A percentile compares a stretch with the other conserved stretches of the same genome.
Evolutionary conservation across 2,797 vertebrate species (phyloP).

Genomic region (Gadopsis bispinosus): DNA sequence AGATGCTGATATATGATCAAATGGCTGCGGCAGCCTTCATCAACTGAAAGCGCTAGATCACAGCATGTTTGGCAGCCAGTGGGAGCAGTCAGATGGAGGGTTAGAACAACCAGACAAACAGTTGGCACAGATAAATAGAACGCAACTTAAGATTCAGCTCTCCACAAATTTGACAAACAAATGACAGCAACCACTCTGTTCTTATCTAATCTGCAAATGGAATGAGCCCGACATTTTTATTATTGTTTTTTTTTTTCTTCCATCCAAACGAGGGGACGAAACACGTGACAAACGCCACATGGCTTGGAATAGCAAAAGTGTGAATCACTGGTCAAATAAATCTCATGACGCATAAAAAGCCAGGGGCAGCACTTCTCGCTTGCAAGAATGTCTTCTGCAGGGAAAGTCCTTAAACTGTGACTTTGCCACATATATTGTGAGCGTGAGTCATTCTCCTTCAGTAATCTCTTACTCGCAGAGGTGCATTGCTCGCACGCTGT

Average conservation of each 20-base stretch:
- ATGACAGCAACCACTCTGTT: conserved; percentile 50
- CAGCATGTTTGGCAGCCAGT: conserved; percentile 78
- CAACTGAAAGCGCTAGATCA: conserved; percentile 72
- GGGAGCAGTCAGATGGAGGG: conserved; percentile 80
- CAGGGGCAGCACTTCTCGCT: conserved; percentile 50
- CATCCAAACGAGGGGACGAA: conserved; percentile 43
- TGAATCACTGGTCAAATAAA: conserved; percentile 56
- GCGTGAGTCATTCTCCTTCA: conserved; percentile 74
- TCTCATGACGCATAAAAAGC: conserved; percentile 58
- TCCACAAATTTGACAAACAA: conserved; percentile 70
- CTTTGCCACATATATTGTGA: conserved; percentile 73
- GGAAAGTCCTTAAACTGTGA: conserved; percentile 73
- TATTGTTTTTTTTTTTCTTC: neutral
- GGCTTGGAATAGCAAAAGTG: conserved; percentile 51
- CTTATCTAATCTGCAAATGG: conserved; percentile 69
- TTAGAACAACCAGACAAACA: conserved; percentile 78
- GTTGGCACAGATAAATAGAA: conserved; percentile 75
- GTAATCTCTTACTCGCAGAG: conserved; percentile 73
- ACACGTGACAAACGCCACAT: conserved; percentile 68
- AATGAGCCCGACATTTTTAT: conserved; percentile 46
- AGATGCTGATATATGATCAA: conserved; percentile 77
- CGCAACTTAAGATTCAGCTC: conserved; percentile 65
- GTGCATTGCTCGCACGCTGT: conserved; percentile 52
- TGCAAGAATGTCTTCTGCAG: conserved; percentile 59
- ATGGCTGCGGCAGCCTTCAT: conserved; percentile 75